Evolutionary conservation across 2,113 vertebrate species (phyloP).

Genomic region (Tetraodon nigroviridis): DNA sequence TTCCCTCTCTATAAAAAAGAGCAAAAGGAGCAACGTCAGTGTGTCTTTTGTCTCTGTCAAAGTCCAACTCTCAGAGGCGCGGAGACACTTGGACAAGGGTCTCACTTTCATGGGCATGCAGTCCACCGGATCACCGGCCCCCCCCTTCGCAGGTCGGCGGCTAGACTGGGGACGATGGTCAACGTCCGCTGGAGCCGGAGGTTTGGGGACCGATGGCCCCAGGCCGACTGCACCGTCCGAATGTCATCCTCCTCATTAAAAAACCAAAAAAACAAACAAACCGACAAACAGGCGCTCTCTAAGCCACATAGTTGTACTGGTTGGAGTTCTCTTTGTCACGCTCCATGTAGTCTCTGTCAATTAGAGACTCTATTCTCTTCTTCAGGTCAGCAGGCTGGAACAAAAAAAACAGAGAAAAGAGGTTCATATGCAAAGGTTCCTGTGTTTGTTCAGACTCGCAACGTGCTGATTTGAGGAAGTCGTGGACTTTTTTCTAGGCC

Average conservation of each 20-base stretch:
- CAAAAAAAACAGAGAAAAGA: conserved; percentile 14
- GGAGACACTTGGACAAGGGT: conserved; percentile 78
- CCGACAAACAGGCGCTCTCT: conserved; percentile 59
- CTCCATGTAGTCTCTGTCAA: conserved; percentile 99
- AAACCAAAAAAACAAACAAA: too few relatives aligned
- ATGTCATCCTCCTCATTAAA: conserved; percentile 30
- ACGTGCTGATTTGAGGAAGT: conserved; percentile 2
- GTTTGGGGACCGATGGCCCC: conserved; percentile 78
- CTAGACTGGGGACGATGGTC: conserved; percentile 80
- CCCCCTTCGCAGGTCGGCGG: conserved; percentile 85
- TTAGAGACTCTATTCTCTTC: conserved; percentile 99
- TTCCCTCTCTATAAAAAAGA: conserved; percentile 50
- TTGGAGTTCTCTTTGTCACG: conserved; percentile 99
- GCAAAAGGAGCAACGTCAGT: conserved; percentile 54
- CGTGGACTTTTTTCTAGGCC: background rate
- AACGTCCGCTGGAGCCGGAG: conserved; percentile 82
- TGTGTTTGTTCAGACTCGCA: conserved; percentile 10
- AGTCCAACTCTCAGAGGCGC: conserved; percentile 63
- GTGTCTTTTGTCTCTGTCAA: conserved; percentile 56
- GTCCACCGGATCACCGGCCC: conserved; percentile 83
- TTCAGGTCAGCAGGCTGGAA: conserved; percentile 97
- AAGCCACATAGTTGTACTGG: conserved; percentile 99
- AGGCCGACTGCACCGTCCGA: conserved; percentile 67
- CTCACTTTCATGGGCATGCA: conserved; percentile 84
- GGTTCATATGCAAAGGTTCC: conserved; percentile 12